Conservation (phyloP, 2,888 invertebrate species). For the Ectemnius continuus region DNA sequence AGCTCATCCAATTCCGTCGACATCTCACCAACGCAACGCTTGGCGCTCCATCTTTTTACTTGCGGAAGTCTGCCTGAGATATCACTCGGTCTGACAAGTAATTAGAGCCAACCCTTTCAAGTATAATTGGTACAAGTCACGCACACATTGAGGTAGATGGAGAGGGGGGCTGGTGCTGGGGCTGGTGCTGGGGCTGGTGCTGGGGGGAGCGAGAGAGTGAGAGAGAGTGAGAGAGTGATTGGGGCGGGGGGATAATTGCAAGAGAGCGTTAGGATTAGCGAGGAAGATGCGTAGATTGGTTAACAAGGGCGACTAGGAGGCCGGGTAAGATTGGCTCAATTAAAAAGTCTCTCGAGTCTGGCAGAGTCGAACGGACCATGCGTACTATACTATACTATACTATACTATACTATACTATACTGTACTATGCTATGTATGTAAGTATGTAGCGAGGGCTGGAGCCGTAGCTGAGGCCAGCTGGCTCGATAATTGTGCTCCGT, state of each 20-base stretch:
- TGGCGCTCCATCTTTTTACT: background rate
- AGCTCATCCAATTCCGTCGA: constrained; percentile 19
- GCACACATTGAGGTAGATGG: background rate
- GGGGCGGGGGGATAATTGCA: background rate
- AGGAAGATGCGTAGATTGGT: constrained; percentile 72
- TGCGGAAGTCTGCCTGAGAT: background rate
- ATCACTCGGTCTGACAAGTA: background rate
- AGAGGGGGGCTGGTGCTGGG: too few species aligned
- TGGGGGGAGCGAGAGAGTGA: too few species aligned
- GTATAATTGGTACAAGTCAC: background rate
- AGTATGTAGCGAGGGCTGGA: too few species aligned
- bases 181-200: too few species aligned
- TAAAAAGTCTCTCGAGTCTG: constrained; percentile 55
- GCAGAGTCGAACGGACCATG: too few species aligned
- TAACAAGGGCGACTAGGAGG: constrained; percentile 67
- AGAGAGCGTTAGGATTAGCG: constrained; percentile 61
- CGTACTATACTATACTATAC: too few species aligned
- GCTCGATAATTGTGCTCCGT: constrained; percentile 66
- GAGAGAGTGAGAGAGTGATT: too few species aligned
- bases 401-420: too few species aligned
- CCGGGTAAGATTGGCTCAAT: constrained; percentile 71
- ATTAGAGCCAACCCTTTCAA: too few species aligned
- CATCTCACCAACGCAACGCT: constrained; percentile 24
- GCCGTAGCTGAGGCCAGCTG: constrained; percentile 23
- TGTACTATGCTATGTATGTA: too few species aligned